Percentiles rank a stretch among this genome's conserved stretches.
These are phyloP conservation scores for Meloe dianella DNA, from an alignment of 2,888 invertebrate species.

Conservation along the genomic window DNA sequence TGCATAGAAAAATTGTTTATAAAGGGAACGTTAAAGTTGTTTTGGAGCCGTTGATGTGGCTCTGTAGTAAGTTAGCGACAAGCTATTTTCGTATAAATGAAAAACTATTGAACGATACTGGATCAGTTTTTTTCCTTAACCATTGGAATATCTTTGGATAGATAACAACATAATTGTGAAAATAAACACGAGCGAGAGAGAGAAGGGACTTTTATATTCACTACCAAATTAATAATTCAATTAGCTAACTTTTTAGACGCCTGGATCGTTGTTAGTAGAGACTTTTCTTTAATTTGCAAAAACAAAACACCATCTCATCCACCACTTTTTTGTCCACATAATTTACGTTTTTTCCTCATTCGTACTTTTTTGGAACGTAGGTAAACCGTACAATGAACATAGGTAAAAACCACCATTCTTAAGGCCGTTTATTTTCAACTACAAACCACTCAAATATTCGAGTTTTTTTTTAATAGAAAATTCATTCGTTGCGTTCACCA, in stretches of 20 bases:
- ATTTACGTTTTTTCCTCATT: neutral
- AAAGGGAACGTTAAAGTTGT: no score
- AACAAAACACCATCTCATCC: neutral
- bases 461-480: no score
- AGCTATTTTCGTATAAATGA: neutral
- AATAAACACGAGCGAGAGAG: neutral
- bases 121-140: no score
- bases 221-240: conserved; percentile 11
- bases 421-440: neutral
- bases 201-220: neutral
- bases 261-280: neutral
- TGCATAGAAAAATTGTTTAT: no score
- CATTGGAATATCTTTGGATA: no score
- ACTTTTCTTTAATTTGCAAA: neutral
- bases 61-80: neutral
- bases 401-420: conserved; percentile 8
- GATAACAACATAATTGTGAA: neutral
- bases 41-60: neutral
- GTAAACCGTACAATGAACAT: conserved; percentile 1
- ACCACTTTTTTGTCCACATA: conserved; percentile 5
- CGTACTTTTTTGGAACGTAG: neutral
- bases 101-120: no score
- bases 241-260: neutral
- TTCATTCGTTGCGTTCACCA: no score
- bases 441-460: neutral